Conservation (phyloP, 2,113 vertebrate genomes). For the Varanus salvator region DNA sequence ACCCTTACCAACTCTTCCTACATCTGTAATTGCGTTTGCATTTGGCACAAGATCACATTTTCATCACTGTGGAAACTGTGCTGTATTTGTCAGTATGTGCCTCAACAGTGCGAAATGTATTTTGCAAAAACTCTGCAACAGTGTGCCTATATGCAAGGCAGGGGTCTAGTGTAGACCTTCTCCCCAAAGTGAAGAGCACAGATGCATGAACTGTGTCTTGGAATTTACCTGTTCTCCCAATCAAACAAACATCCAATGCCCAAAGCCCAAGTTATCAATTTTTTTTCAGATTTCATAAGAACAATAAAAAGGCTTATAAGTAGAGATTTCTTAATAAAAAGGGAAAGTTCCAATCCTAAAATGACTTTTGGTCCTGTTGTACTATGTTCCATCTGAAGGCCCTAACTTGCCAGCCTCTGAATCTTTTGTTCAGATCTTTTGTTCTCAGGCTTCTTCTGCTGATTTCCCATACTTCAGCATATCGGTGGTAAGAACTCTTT, state of each 20-base stretch:
- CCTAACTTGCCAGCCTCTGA: not conserved
- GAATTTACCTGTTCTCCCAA: not conserved
- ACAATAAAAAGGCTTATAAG: not conserved
- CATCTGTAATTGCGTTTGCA: too few relatives aligned
- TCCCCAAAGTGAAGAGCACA: not conserved
- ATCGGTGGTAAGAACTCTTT: not conserved
- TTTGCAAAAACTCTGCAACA: too few relatives aligned
- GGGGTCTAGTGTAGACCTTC: too few relatives aligned
- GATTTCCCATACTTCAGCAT: not conserved
- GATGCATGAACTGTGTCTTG: not conserved
- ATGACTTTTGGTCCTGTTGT: not conserved
- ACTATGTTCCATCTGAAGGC: not conserved
- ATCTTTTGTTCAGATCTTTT: not conserved
- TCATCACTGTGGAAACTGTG: too few relatives aligned
- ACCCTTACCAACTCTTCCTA: too few relatives aligned
- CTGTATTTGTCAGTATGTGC: too few relatives aligned
- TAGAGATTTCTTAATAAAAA: not conserved
- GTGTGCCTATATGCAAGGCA: too few relatives aligned
- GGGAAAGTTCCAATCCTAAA: not conserved
- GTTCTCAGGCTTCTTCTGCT: not conserved
- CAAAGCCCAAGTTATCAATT: not conserved
- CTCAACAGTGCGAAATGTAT: too few relatives aligned
- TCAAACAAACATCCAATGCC: not conserved
- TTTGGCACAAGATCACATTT: too few relatives aligned
- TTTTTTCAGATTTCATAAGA: not conserved